Conservation (phyloP, 2,113 vertebrate genomes). For the Thomomys bottae region DNA sequence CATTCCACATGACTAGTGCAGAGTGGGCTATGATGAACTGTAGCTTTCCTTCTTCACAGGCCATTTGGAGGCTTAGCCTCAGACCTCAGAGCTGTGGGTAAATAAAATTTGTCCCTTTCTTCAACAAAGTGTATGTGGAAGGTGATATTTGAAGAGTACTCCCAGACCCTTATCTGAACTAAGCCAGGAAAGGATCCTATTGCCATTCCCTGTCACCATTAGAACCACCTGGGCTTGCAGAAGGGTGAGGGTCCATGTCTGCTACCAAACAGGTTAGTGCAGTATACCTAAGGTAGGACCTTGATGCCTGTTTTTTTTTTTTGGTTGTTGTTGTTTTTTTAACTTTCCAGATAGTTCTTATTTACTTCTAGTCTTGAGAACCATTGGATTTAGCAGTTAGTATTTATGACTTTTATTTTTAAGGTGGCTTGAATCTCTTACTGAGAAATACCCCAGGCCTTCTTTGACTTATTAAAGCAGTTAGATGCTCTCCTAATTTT, state of each 20-base stretch:
- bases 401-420: background rate
- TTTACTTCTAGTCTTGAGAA: background rate
- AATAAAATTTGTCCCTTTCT: background rate
- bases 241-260: fast-evolving
- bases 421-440: too few relatives aligned
- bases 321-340: background rate
- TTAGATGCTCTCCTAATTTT: too few relatives aligned
- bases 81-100: background rate
- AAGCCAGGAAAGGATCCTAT: background rate
- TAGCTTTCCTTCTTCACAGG: conserved; percentile 44
- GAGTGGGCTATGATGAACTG: background rate
- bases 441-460: too few relatives aligned
- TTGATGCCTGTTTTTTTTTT: background rate
- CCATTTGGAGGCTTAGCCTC: background rate
- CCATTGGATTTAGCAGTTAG: background rate
- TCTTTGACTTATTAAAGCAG: too few relatives aligned
- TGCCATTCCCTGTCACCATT: background rate
- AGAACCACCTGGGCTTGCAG: background rate
- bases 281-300: background rate
- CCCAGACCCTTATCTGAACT: background rate
- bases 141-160: background rate
- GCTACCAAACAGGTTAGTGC: background rate
- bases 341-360: background rate
- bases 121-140: background rate
- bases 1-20: background rate